Evolutionary conservation across 1,140 invertebrate genomes (phyloP), one percentile per base, ranked within the genome.

Genomic region (Idris sp.): DNA sequence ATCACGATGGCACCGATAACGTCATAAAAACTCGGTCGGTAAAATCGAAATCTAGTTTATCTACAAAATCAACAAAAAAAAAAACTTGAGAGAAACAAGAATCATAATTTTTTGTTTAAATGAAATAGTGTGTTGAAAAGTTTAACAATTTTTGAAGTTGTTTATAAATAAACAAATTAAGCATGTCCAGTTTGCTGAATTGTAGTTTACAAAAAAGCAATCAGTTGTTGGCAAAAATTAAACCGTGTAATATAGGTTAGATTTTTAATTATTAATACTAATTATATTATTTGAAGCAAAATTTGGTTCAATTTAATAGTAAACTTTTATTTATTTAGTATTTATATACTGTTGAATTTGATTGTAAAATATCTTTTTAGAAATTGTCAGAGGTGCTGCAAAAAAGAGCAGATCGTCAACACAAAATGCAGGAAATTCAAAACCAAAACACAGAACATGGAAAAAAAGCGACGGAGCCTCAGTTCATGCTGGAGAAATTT

Each of bases 371-470:
- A 13, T 11, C 13, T 2, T 69, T 59, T 7, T 8, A 71, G 67
- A 71, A 18, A 56, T 56, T 28, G 4, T 56, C 0, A 62, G 68
- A 72, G 46, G 46, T 16, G 56, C 54, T 30, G 48, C 49, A 10
- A 64, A 64, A 51, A 62, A 61, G 15, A 11, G 1, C 1, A 51
- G 41, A 61, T 26, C 38, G 0, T 61, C 59, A 0, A 88, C 88
- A 43, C 93, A 92, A 78, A 90, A 88, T 15, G 89, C 87, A 65
- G 83, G 89, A 30, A 90, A 92, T 80, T 78, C 88, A 2, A 90
- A 87, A 75, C 91, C 93, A 10, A 95, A 95, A 80, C 92, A 92
- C 73, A 90, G 93, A 81, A 92, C 92, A 9, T 91, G 91, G 87
- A 92, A 91, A 79, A 87, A 89, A 22, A 89, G 91, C 51, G 92